Evolutionary conservation across 2,113 vertebrate species (phyloP).

Genomic region (Sinocyclocheilus rhinocerous): DNA sequence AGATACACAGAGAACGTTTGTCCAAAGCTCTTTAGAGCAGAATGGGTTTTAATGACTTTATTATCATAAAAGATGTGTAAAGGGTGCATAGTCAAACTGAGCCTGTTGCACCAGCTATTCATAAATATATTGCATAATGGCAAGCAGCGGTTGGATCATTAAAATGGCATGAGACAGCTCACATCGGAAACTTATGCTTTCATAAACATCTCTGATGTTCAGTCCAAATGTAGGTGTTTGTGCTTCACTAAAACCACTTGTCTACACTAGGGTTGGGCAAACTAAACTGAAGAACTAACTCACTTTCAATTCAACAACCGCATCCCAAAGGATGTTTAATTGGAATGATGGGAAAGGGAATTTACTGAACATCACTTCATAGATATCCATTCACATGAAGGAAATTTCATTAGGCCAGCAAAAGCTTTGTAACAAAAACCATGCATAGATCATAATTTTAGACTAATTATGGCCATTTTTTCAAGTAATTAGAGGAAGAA

Average conservation of each 20-base stretch:
- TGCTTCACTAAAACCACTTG: background rate
- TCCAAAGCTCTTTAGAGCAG: background rate
- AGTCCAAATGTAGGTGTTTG: background rate
- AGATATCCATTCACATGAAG: background rate
- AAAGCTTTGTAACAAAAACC: background rate
- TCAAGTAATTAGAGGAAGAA: too few species aligned
- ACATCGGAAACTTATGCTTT: background rate
- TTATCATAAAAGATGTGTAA: background rate
- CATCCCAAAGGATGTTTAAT: background rate
- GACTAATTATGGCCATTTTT: background rate
- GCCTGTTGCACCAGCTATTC: background rate
- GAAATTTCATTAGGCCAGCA: background rate
- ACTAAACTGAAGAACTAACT: background rate
- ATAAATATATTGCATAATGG: background rate
- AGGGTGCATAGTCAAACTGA: too few species aligned
- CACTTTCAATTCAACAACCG: background rate
- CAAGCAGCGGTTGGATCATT: background rate
- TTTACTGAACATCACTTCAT: background rate
- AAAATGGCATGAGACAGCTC: constrained; percentile 6
- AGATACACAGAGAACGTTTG: background rate
- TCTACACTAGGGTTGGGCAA: background rate
- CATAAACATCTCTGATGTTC: background rate
- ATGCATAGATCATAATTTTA: background rate
- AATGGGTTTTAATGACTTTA: background rate
- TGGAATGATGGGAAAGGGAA: background rate